Evolutionary conservation across 2,888 invertebrate genomes (phyloP), one percentile per base, ranked within the genome.

Genomic region (Aethes cnicana): DNA sequence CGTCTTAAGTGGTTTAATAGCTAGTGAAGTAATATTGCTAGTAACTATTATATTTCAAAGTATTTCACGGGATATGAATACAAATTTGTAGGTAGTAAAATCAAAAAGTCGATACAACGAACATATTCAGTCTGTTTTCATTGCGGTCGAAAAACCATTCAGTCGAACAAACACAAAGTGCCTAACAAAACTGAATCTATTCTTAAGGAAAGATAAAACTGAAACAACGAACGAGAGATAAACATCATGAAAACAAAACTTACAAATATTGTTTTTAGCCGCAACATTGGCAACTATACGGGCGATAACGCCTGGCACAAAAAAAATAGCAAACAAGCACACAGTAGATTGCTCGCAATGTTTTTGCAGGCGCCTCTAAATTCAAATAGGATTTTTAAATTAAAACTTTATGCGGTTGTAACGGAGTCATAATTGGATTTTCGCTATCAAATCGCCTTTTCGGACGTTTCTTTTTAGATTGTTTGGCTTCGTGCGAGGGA

Each of bases 301-400:
- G 49, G 54, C 9, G 54, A 54, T 54, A 54, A 44, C 54, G 54
- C 54, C 43, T 39, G 37, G 9, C 36, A 12, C 25, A 44, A 49
- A 54, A n/a, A n/a, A 49, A 54, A 54, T 35, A 41, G 28, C 46
- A 46, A 46, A 32, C 44, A 46, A 44, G 9, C 44, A 16, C 37
- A 11, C 32, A 6, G 26, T 12, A 32, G 39, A 39, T 52, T 46
- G 46, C 46, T 46, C 5, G 14, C 36, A 39, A 23, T 25, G 14
- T 32, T 50, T 44, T 39, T 17, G 26, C 46, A 52, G 33, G 52
- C 52, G 52, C 32, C 46, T 26, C 44, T 37, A 32, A 32, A 52
- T 52, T 25, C 50, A 25, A 46, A 52, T 33, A 32, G 52, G 39
- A 46, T 46, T 52, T 52, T 52, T 32, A 52, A 52, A 52, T 52